phyloP scores from a whole-genome alignment of 2,888 invertebrate species.

The Andricus quercusramuli region DNA sequence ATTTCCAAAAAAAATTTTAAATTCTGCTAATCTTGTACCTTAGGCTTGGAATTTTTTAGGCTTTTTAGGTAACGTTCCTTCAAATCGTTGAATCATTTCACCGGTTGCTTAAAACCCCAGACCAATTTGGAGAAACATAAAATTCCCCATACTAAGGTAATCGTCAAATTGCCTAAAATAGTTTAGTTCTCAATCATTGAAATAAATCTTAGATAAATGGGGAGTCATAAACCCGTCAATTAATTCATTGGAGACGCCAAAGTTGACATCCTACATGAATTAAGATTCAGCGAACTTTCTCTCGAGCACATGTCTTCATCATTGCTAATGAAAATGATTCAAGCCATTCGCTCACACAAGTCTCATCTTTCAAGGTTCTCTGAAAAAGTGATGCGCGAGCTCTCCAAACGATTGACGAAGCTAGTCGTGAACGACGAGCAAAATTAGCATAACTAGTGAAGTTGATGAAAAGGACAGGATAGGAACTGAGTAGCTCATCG shows the following conservation, averaged over 20 bases:
- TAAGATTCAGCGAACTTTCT: neutral
- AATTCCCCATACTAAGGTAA: neutral
- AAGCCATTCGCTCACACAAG: neutral
- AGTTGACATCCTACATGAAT: neutral
- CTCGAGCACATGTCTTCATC: neutral
- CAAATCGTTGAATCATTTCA: neutral
- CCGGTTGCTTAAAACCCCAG: neutral
- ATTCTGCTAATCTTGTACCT: neutral
- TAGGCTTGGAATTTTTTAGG: too few relatives aligned
- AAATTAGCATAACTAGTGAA: slow-evolving; percentile 64
- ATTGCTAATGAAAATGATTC: slow-evolving; percentile 4
- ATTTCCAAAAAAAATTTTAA: neutral
- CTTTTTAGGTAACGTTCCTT: neutral
- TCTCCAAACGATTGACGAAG: slow-evolving; percentile 6
- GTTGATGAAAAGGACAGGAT: slow-evolving; percentile 54
- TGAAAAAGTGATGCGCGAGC: neutral
- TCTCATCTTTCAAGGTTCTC: neutral
- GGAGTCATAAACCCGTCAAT: neutral
- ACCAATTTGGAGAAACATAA: neutral
- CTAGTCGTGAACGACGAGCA: slow-evolving; percentile 43
- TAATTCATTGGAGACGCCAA: neutral
- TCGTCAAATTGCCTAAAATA: neutral
- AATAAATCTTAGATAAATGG: neutral
- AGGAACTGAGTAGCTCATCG: slow-evolving; percentile 51
- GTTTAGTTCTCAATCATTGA: neutral